Evolutionary conservation across 1,140 invertebrate genomes (phyloP), one percentile per base, ranked within the genome.

Genomic region (Bombus soroeensis): DNA sequence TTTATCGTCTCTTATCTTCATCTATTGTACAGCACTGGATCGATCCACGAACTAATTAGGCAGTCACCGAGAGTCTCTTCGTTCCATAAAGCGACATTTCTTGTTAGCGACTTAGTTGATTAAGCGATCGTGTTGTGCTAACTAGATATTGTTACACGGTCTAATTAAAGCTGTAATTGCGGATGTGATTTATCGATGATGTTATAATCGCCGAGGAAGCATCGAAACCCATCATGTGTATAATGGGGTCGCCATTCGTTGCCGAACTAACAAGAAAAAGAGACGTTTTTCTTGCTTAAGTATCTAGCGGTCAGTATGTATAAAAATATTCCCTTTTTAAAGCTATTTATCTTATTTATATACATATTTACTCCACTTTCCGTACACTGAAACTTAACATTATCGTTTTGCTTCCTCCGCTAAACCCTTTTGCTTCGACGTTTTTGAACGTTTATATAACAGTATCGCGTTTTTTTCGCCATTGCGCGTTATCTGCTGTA

Each of bases 151-250:
- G 47, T 66, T 70, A 53, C 41, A 68, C 25, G 41, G 62, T 25
- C 47, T 37, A 70, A 80, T 80, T 80, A 80, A 80, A 70, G 3
- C 22, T 34, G 32, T 32, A 41, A 80, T 34, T 62, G 41, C 68
- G 70, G 62, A 71, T 81, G 64, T 70, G 62, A 75, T 78, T 86
- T 79, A 74, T 68, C 57, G 47, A 10, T 18, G 34, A 39, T 12
- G 15, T 15, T 5, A 4, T 4, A 4, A 4, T 32, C n/a, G 3
- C n/a, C n/a, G 15, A 2, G n/a, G 62, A n/a, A 64, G 62, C 62
- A 32, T 32, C 64, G n/a, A 34, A 32, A 32, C n/a, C 47, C 18
- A 22, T 53, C 47, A 22, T 8, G 47, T 53, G 47, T 53, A 53
- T 53, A 53, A 53, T 8, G 47, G 18, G 47, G 47, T 53, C 18